Base-by-base conservation (phyloP, 2,113 vertebrate species). In the Riparia riparia region DNA sequence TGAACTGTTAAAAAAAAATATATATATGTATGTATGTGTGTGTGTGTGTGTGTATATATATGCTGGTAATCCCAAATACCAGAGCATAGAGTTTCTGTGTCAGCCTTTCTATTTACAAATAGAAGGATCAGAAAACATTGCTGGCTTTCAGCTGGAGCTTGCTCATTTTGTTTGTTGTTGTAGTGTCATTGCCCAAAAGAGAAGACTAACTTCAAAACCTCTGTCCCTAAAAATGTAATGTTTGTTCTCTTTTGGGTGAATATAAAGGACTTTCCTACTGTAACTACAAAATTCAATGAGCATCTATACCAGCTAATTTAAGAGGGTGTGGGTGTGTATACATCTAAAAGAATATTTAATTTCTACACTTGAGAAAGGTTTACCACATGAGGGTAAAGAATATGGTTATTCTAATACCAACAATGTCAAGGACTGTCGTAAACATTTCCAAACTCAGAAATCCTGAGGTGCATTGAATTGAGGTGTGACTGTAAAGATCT, bases 351-450 rank as follows among this genome's bases (percentile, higher is more conserved):
- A 71, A n/a, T 9, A n/a, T 31, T 3, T 28, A 44, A 53, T 44
- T 49, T 32, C 39, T 50, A 37, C 32, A 25, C 64, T 85, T 56
- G 26, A 13, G n/a, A 22, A 14, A 83, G 26, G 6, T 69, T 90
- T 72, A 25, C 19, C 17, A 31, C 31, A 25, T 41, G 31, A 76
- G 7, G 5, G 6, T 57, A 47, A 78, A 70, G 41, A 57, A 18
- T 18, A 19, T 3, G 4, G 9, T 77, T 64, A 51, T 29, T 42
- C 45, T 56, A 39, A 78, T 45, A 42, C 24, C 28, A 83, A 3
- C 1, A 0, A 32, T 12, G 7, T 50, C 49, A 69, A 21, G 6
- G 18, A 37, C 34, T n/a, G 12, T 18, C 0, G 1, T 13, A 50
- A 81, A 64, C 16, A 24, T 54, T 60, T 28, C 34, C 10, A 44